Percentiles rank a stretch among this genome's conserved stretches.
Evolutionary conservation across 2,113 vertebrate genomes (phyloP).

Genomic region (Phalacrocorax aristotelis): DNA sequence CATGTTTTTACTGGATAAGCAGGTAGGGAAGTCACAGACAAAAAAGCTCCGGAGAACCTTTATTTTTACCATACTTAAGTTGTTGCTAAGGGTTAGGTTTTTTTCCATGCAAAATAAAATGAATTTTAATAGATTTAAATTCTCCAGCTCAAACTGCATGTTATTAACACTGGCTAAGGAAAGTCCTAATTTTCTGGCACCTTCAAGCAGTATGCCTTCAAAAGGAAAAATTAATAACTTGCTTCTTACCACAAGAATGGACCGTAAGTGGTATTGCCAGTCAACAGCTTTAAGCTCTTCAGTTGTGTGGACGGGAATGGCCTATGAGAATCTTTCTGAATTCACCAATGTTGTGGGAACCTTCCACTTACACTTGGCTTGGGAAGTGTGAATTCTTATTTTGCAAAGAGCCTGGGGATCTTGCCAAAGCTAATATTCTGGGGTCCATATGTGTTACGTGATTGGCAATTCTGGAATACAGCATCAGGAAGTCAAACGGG

Average conservation of each 20-base stretch:
- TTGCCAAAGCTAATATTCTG: slow-evolving; percentile 67
- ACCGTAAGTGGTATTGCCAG: not conserved
- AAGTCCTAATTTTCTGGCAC: slow-evolving; percentile 45
- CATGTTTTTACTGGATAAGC: slow-evolving; percentile 51
- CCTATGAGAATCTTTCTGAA: slow-evolving; percentile 31
- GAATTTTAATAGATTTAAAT: not conserved
- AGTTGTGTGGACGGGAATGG: slow-evolving; percentile 40
- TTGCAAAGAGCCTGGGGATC: slow-evolving; percentile 24
- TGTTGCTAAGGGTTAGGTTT: slow-evolving; percentile 35
- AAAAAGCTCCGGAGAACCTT: not conserved
- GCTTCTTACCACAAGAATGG: slow-evolving; percentile 54
- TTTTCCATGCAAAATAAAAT: slow-evolving; percentile 51
- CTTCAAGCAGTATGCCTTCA: slow-evolving; percentile 24
- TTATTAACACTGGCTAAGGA: slow-evolving; percentile 46
- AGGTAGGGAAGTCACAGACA: not conserved
- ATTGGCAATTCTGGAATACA: not conserved
- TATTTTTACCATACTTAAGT: not conserved
- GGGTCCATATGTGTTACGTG: slow-evolving; percentile 49
- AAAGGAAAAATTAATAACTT: slow-evolving; percentile 66
- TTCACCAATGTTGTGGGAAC: slow-evolving; percentile 36
- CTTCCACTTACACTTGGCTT: slow-evolving; percentile 40
- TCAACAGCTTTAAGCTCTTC: slow-evolving; percentile 41
- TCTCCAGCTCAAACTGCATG: slow-evolving; percentile 25
- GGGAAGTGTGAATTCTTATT: slow-evolving; percentile 64
- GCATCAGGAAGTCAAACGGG: not conserved